Conservation (phyloP, 1,140 invertebrate species). For the Mamestra configurata region DNA sequence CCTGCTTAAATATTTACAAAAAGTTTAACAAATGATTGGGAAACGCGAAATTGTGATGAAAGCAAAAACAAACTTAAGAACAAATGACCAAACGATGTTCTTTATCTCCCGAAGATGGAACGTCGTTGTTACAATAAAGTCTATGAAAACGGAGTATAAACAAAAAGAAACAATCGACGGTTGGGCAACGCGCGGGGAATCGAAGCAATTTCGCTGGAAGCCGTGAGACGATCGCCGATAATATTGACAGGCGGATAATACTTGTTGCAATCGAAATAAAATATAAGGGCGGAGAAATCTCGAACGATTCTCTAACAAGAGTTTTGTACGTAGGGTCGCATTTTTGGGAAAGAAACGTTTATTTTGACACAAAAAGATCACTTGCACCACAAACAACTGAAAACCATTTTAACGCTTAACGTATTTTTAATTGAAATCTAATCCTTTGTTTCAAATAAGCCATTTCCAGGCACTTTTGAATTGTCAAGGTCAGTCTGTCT, state of each 20-base stretch:
- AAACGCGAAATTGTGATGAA: too few species aligned
- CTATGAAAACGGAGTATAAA: slow-evolving; percentile 51
- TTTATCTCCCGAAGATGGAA: not conserved
- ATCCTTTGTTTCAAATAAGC: too few species aligned
- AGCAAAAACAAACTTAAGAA: not conserved
- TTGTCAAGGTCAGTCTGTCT: too few species aligned
- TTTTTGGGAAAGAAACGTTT: not conserved
- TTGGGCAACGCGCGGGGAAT: slow-evolving; percentile 58
- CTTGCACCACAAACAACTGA: too few species aligned
- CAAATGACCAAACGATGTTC: not conserved
- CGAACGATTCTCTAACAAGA: slow-evolving; percentile 52
- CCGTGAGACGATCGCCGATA: slow-evolving; percentile 76
- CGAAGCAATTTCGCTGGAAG: slow-evolving; percentile 73
- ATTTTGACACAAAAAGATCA: too few species aligned
- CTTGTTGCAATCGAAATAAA: slow-evolving; percentile 80
- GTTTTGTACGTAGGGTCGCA: slow-evolving; percentile 51
- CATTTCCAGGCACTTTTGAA: too few species aligned
- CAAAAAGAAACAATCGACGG: slow-evolving; percentile 55
- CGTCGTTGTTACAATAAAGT: slow-evolving; percentile 20
- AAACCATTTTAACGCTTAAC: too few species aligned
- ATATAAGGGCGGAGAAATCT: slow-evolving; percentile 67
- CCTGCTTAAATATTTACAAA: too few species aligned
- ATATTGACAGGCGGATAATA: slow-evolving; percentile 84
- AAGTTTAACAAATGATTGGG: too few species aligned
- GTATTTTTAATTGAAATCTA: too few species aligned